phyloP scores from a whole-genome alignment of 2,113 vertebrate genomes.

The Fregata magnificens region DNA sequence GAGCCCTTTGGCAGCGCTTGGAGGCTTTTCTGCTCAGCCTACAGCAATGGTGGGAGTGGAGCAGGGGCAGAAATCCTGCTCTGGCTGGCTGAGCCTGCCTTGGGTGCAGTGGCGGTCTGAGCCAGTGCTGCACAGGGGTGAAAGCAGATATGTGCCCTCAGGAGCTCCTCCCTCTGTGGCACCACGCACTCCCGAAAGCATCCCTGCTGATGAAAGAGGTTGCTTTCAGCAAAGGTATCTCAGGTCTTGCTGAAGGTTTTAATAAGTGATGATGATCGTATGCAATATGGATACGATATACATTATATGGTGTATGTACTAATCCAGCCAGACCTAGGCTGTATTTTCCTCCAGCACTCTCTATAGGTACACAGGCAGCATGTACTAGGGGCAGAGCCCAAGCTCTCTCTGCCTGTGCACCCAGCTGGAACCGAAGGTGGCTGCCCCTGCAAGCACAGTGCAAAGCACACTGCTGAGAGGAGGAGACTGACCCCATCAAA shows the following conservation, averaged over 20 bases:
- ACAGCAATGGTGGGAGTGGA: background rate
- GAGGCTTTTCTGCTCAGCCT: background rate
- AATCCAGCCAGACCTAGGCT: background rate
- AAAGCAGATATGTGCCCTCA: background rate
- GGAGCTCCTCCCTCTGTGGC: background rate
- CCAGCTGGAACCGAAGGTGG: background rate
- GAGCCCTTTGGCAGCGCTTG: background rate
- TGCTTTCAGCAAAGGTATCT: background rate
- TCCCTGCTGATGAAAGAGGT: background rate
- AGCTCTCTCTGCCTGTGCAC: background rate
- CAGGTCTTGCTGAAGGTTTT: background rate
- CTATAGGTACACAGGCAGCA: accelerated
- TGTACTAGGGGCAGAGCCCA: background rate
- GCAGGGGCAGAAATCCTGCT: background rate
- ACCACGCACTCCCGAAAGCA: background rate
- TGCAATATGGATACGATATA: background rate
- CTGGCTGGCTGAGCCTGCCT: background rate
- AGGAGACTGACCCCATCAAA: background rate
- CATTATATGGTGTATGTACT: background rate
- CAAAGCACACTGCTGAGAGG: background rate
- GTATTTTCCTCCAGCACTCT: background rate
- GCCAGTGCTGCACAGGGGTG: background rate
- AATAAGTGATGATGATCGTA: background rate
- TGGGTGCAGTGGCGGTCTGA: background rate
- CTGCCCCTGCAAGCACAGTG: background rate